Base-by-base conservation (phyloP, 2,888 invertebrate genomes). In the Scaptomyza caliginosa region DNA sequence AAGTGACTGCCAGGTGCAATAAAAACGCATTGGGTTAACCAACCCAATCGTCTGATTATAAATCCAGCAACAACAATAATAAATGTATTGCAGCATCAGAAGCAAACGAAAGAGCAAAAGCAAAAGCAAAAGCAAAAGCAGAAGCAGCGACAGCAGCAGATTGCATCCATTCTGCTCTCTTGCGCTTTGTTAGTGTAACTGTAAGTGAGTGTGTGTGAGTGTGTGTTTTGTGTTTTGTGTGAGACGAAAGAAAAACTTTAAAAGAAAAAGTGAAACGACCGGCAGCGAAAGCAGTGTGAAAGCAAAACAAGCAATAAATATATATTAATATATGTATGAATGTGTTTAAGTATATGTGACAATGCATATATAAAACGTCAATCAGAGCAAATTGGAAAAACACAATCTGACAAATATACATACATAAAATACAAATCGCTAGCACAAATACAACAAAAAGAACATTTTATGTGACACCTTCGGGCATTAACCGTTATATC, bases 251-350 rank as follows among this genome's bases (percentile, higher is more conserved):
- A 64, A 68, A 77, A 68, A 76, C 68, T 76, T 65, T 54, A 56
- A 62, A 62, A 59, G 62, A 68, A 81, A 81, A 81, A 81, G 81
- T 81, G 81, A 81, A 80, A 80, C 82, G 77, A 85, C 82, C 81
- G 85, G 81, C 81, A 81, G 81, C 85, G 82, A 81, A 81, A 85
- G 79, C 79, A 82, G 72, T 66, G 67, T 64, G 77, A 77, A 79
- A 78, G 77, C 79, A 79, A 74, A 71, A 21, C 52, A 55, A 58
- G 38, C 59, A 72, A 72, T 74, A 77, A 74, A 74, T 65, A 55
- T 38, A 48, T 34, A 38, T 13, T 34, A 7, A 43, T 21, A 46
- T 65, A 55, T 38, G 45, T 34, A 38, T 13, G 34, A 7, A 43
- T 21, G 40, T 17, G 38, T 24, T 43, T n/a, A 32, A 19, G 19